phyloP scores from a whole-genome alignment of 2,888 invertebrate species.

The Trichopoda pennipes region DNA sequence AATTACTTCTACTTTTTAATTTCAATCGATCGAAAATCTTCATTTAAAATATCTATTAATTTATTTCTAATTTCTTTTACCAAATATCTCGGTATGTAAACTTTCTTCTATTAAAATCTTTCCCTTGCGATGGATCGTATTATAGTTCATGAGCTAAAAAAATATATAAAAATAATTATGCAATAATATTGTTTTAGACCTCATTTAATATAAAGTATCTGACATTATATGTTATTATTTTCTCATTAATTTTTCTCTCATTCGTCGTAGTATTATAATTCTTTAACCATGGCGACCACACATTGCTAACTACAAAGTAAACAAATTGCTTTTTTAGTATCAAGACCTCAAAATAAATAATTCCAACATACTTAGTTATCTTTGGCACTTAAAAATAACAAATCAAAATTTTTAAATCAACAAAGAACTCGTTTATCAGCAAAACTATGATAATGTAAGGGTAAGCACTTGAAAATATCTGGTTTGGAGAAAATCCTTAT shows the following conservation, averaged over 20 bases:
- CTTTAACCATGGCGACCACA: slow-evolving; percentile 36
- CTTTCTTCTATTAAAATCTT: too few species aligned
- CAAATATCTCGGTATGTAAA: too few species aligned
- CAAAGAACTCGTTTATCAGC: slow-evolving; percentile 13
- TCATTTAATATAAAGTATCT: background rate
- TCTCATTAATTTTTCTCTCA: background rate
- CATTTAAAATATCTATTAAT: too few species aligned
- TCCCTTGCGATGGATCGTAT: too few species aligned
- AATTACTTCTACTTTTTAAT: too few species aligned
- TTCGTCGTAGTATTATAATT: slow-evolving; percentile 21
- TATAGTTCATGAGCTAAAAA: background rate
- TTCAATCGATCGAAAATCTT: too few species aligned
- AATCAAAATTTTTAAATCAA: slow-evolving; percentile 10
- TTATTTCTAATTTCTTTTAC: too few species aligned
- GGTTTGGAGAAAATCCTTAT: slow-evolving; percentile 43
- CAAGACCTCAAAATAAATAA: slow-evolving; percentile 15
- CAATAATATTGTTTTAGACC: background rate
- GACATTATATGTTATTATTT: slow-evolving; percentile 4
- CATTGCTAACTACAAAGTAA: slow-evolving; percentile 17
- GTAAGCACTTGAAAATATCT: slow-evolving; percentile 34
- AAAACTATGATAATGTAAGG: slow-evolving; percentile 14
- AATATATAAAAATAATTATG: background rate
- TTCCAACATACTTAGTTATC: slow-evolving; percentile 40
- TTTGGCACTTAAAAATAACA: slow-evolving; percentile 51
- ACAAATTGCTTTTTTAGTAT: slow-evolving; percentile 22